Conservation (phyloP, 30 jellyfish, hydroid and myxozoan species). For the Haliclystus octoradiatus region DNA sequence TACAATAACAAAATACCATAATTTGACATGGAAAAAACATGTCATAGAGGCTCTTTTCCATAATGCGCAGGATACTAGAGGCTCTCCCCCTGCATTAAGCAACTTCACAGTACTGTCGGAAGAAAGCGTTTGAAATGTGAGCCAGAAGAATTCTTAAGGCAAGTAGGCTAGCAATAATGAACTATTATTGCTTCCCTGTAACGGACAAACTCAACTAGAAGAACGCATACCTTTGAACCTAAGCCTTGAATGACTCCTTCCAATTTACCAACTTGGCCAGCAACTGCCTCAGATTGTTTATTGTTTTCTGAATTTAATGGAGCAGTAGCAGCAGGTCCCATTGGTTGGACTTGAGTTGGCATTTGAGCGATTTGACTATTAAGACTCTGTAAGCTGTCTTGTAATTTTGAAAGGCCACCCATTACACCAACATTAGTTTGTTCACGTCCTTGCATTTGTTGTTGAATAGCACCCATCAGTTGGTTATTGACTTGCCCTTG, state of each 20-base stretch:
- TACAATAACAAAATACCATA: too few species aligned
- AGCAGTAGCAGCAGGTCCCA: background rate
- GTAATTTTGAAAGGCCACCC: background rate
- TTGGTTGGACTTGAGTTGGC: background rate
- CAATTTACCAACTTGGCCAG: background rate
- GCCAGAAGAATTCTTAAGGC: too few species aligned
- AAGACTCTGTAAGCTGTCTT: background rate
- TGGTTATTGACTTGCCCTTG: background rate
- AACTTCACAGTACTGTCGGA: too few species aligned
- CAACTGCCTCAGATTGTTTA: background rate
- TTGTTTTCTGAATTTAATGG: background rate
- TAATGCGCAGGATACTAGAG: too few species aligned
- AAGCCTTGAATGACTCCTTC: background rate
- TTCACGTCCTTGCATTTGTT: background rate
- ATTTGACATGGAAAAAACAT: too few species aligned
- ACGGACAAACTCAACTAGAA: too few species aligned
- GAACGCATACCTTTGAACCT: conserved; percentile 2
- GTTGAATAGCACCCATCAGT: background rate
- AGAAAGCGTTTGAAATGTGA: too few species aligned
- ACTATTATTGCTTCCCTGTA: too few species aligned
- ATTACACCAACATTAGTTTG: background rate
- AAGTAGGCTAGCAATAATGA: too few species aligned
- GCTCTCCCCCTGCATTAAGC: too few species aligned
- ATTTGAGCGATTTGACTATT: background rate
- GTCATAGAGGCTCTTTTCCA: too few species aligned